A percentile compares a stretch with the other conserved stretches of the same genome.
These are phyloP conservation scores for Lepeophtheirus nordmannii DNA, from an alignment of 2,888 invertebrate genomes.

Conservation along the genomic window DNA sequence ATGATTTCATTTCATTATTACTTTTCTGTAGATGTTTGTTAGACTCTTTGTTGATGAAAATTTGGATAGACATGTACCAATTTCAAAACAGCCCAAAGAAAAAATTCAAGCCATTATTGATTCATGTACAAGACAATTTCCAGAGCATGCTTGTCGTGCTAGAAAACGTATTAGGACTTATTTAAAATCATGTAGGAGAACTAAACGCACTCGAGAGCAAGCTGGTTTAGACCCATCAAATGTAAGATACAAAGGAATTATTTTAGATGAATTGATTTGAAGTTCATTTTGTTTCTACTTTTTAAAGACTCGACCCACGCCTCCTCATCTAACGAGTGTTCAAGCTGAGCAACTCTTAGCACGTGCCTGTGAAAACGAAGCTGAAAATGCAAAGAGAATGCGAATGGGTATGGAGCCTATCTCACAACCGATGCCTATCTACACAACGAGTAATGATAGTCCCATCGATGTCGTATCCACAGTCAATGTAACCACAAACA, in stretches of 20 bases:
- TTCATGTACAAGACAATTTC: conserved; percentile 88
- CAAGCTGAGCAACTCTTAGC: conserved; percentile 91
- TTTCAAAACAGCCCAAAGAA: conserved; percentile 92
- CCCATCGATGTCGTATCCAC: not conserved
- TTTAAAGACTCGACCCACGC: conserved; percentile 71
- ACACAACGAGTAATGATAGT: conserved; percentile 41
- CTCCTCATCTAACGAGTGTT: conserved; percentile 87
- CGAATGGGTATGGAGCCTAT: conserved; percentile 85
- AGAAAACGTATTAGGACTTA: conserved; percentile 87
- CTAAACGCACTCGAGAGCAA: conserved; percentile 70
- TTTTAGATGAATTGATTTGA: not conserved
- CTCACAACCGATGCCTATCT: conserved; percentile 68
- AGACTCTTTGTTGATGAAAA: conserved; percentile 92
- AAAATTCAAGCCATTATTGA: conserved; percentile 95
- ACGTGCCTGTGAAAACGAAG: conserved; percentile 91
- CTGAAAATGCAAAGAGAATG: conserved; percentile 93
- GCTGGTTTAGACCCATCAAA: conserved; percentile 22
- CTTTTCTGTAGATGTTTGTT: conserved; percentile 72
- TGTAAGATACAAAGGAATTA: conserved; percentile 31
- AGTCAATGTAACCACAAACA: conserved; percentile 3
- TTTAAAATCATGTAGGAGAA: conserved; percentile 82
- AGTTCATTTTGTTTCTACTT: not conserved
- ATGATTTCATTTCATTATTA: not conserved
- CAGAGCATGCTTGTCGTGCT: conserved; percentile 86
- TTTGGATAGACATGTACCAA: conserved; percentile 85